Evolutionary conservation across 2,113 vertebrate genomes (phyloP), one percentile per base, ranked within the genome.

Genomic region (Mirounga angustirostris): DNA sequence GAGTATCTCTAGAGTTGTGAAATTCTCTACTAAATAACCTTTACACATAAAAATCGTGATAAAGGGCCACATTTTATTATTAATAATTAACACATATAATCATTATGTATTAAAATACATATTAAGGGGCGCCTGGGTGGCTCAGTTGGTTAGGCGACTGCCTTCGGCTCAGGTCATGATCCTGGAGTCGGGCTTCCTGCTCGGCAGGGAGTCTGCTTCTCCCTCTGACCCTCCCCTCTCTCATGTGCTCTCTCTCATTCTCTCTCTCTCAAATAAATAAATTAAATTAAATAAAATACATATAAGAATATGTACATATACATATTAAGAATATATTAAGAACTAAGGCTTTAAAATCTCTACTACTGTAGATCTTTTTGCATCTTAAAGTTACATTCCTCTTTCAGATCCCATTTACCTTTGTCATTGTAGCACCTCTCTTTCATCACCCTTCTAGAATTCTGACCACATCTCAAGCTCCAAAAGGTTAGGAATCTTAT

Each of bases 381-480:
- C 1, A 88, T 91, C 65, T 80, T 83, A 65, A 61, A 93, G 71
- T 93, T 87, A 92, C 46, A 86, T 40, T 93, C 36, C 16, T 86
- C 80, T 54, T 83, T 93, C 43, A 94, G 56, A 90, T 74, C 40
- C 33, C n/a, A 61, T 76, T 86, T 88, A 91, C 30, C 73, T 97
- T 92, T 83, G 74, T 87, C 80, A 97, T 16, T 88, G n/a, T 40
- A 94, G 52, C 81, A 73, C 50, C 36, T 92, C 61, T 63, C 65
- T 96, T 92, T 74, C 33, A 92, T 50, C 18, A 30, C 28, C 24
- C 46, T 97, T 97, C 65, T 96, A 91, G 80, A 93, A 95, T 82
- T 61, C 21, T 71, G 71, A 83, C 13, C 54, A 92, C 58, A 74
- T 40, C 36, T 54, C 43, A 91, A 86, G 15, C 50, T 92, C 67